Evolutionary conservation across 2,888 invertebrate genomes (phyloP), one percentile per base, ranked within the genome.

Genomic region (Megalurothrips usitatus): DNA sequence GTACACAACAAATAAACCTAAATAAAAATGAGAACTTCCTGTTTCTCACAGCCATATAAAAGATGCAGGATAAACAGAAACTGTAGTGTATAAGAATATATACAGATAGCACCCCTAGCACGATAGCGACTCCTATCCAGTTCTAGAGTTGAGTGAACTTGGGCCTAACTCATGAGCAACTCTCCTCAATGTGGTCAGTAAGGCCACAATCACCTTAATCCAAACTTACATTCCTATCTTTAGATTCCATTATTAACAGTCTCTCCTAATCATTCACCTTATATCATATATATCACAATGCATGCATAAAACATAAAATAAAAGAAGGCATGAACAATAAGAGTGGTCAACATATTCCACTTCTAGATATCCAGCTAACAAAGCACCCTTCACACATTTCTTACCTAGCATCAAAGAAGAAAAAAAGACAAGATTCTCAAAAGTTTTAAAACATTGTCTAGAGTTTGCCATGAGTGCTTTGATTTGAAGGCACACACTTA

Each of bases 231-330:
- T 26, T 26, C 19, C 58, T 58, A 43, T 43, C 34, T 43, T 43
- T 43, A 43, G 6, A 43, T 43, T 43, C 34, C 34, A 43, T 43
- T 43, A 43, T 19, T 14, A 58, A 19, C 58, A 58, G 58, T 58
- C 58, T 58, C 58, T 19, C 58, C 19, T 19, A 26, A 26, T 26
- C 68, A 75, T 26, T 26, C 26, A 75, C 58, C 23, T 1, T 75
- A 75, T 12, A 75, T 75, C 68, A 75, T 75, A 26, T 75, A 26
- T 75, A 75, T 75, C 68, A 75, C 68, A 75, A 75, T 75, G 68
- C 26, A 75, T 75, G 68, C 68, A 23, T 75, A 43, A 43, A 43
- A 43, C 10, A 75, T 12, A 75, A 75, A 75, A 75, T 75, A 75
- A 75, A 26, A 75, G 68, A 26, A 75, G 68, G 23, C 34, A 43